Conservation (phyloP, 1,140 invertebrate species). For the Colletes latitarsis region DNA sequence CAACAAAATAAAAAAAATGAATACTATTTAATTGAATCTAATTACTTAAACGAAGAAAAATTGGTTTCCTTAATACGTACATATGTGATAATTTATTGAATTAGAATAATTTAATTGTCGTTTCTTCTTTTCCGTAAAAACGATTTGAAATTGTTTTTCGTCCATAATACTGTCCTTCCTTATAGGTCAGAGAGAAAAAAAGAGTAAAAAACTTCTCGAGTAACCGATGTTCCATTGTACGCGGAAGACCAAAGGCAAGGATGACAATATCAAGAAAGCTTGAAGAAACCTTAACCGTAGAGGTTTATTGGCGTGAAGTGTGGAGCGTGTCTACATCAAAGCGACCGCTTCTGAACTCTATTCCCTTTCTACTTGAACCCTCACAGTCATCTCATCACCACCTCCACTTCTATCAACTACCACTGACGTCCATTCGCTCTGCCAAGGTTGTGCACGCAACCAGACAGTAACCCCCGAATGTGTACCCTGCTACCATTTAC, state of each 20-base stretch:
- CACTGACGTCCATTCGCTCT: slow-evolving; percentile 44
- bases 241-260: slow-evolving; percentile 66
- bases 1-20: background rate
- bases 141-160: too few relatives aligned
- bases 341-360: slow-evolving; percentile 65
- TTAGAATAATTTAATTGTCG: too few relatives aligned
- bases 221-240: slow-evolving; percentile 4
- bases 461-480: slow-evolving; percentile 32
- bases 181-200: background rate
- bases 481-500: slow-evolving; percentile 9
- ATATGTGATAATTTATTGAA: too few relatives aligned
- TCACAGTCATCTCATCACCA: slow-evolving; percentile 47
- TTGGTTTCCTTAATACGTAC: too few relatives aligned
- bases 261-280: slow-evolving; percentile 77
- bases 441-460: slow-evolving; percentile 51
- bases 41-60: too few relatives aligned
- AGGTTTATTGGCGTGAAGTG: slow-evolving; percentile 79
- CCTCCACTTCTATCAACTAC: slow-evolving; percentile 52
- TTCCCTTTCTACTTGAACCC: slow-evolving; percentile 51
- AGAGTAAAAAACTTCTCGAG: background rate
- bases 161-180: too few relatives aligned
- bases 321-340: slow-evolving; percentile 79
- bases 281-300: slow-evolving; percentile 78
- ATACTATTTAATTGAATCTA: too few relatives aligned
- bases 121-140: too few relatives aligned